A percentile compares a stretch with the other conserved stretches of the same genome.
Conservation (phyloP, 2,797 vertebrate species). For the Spea hammondii region DNA sequence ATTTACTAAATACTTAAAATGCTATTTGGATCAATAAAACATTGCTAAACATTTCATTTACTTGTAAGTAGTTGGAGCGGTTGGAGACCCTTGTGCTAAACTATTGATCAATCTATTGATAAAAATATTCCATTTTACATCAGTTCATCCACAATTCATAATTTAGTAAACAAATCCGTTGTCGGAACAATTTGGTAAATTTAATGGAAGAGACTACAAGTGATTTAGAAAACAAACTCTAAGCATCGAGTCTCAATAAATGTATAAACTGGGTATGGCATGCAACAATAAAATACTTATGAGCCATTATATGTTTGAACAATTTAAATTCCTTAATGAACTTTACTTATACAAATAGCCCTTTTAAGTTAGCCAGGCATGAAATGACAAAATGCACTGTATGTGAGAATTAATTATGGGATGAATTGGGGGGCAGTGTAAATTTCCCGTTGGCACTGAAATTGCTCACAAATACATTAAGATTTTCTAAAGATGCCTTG, state of each 20-base stretch:
- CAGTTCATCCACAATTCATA: too few species aligned
- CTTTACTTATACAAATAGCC: slow-evolving; percentile 27
- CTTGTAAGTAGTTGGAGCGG: too few species aligned
- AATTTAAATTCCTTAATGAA: slow-evolving; percentile 33
- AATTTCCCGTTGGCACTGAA: slow-evolving; percentile 6
- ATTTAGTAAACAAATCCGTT: too few species aligned
- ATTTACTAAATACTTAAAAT: too few species aligned
- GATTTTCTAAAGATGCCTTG: slow-evolving; percentile 1
- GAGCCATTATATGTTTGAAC: slow-evolving; percentile 23
- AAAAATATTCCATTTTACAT: too few species aligned
- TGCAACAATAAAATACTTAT: slow-evolving; percentile 5
- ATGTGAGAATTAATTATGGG: slow-evolving; percentile 41
- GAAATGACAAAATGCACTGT: slow-evolving; percentile 33
- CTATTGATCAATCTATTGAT: too few species aligned
- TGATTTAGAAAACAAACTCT: too few species aligned
- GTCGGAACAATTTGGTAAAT: too few species aligned
- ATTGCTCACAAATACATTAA: slow-evolving; percentile 32
- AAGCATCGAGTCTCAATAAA: not conserved
- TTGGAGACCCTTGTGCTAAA: too few species aligned
- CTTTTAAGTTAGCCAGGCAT: slow-evolving; percentile 31
- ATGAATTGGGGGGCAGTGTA: slow-evolving; percentile 24
- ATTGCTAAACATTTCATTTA: too few species aligned
- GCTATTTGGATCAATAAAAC: too few species aligned
- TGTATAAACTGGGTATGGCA: not conserved
- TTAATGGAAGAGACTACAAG: too few species aligned